Base-by-base conservation (phyloP, 2,797 vertebrate species). In the Neostethus bicornis region DNA sequence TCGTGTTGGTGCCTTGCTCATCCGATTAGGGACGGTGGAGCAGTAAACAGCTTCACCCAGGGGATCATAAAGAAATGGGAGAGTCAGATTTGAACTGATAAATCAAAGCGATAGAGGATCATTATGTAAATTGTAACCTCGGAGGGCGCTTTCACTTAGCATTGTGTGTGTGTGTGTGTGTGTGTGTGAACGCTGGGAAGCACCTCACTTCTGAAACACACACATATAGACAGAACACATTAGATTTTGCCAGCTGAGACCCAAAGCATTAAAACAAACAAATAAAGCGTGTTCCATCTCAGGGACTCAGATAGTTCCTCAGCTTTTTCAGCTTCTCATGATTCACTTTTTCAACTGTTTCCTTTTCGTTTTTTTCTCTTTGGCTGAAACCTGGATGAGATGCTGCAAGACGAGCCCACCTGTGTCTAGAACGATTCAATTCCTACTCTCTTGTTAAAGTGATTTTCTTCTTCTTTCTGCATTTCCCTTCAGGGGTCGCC, bases 61-160 rank as follows among this genome's bases (percentile, higher is more conserved):
- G 75, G 73, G 79, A 81, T 53, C 5, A 21, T 26, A 51, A 37
- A 39, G 44, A 67, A 16, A 54, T 32, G 42, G 23, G 56, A 65
- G 50, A 38, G 38, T 46, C 45, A 54, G n/a, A 81, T 67, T 61
- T 65, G 35, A 79, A 60, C 25, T 31, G 39, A 85, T 88, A 82
- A 82, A 87, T 88, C 86, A 87, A 81, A 76, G 43, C 38, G 58
- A 74, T 80, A 65, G 17, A 26, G n/a, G 25, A 77, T 73, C 71
- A 62, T 85, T 85, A 87, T 87, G 85, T 66, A 80, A 81, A 88
- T 87, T 49, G 19, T 76, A 62, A 84, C 78, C 83, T 83, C 29
- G 3, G 45, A 79, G 79, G 77, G 64, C 77, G 73, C 57, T 59
- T 69, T 59, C 63, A 76, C 61, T 77, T 72, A 70, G 65, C 57